Evolutionary conservation across 2,113 vertebrate genomes (phyloP), one percentile per base, ranked within the genome.

Genomic region (Prolemur simus): DNA sequence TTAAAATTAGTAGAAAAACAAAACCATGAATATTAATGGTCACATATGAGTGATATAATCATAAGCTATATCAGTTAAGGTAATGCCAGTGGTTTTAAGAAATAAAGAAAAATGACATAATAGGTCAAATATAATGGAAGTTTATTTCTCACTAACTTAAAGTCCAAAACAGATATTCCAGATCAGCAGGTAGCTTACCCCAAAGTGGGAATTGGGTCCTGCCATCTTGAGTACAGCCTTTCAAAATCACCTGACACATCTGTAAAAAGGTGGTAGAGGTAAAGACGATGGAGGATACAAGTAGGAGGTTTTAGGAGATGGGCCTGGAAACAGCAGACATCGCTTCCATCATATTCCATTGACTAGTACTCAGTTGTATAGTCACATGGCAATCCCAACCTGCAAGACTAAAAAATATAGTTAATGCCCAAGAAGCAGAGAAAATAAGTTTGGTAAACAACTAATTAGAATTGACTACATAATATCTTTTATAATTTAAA

Each of bases 401-500:
- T 76, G 15, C n/a, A 47, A 29, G n/a, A 29, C 63, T 85, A 63
- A 80, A 47, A 74, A 66, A 32, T 47, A 47, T 52, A 34, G 18
- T 39, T 77, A 29, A 4, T 29, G 6, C 9, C 3, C 58, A 77
- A 58, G 37, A 76, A 49, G 21, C 64, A 58, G 74, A 77, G 60
- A 74, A 94, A 81, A 66, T 10, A 78, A 10, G 1, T 39, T 78
- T 66, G 49, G 2, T 84, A 68, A 66, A 77, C 27, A 78, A 20
- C 42, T 82, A 83, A 73, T n/a, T 27, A 64, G 66, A 87, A 45
- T 52, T 94, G 49, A 18, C 37, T 82, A 23, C 5, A 45, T 18
- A 63, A 32, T 86, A 27, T 81, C 15, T 94, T 96, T 94, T 81
- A 77, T 73, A 82, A 92, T 92, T 77, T 83, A 89, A 94, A 94